phyloP scores from a whole-genome alignment of 2,888 invertebrate genomes.

The Eurytoma adleriae region DNA sequence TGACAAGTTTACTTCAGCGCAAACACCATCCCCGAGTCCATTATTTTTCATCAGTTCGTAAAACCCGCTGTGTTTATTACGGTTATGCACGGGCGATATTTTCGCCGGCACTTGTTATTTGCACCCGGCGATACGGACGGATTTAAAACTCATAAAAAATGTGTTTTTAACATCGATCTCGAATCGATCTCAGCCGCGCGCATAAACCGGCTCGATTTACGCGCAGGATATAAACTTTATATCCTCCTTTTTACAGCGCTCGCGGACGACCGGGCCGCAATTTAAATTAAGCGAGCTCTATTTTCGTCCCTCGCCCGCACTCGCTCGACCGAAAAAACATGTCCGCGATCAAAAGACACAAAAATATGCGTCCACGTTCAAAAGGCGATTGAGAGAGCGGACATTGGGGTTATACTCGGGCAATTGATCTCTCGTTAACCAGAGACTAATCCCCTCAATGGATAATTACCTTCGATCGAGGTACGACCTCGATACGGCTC shows the following conservation, averaged over 20 bases:
- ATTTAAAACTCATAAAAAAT: slow-evolving; percentile 23
- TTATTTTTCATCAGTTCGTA: slow-evolving; percentile 25
- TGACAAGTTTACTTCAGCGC: too few relatives aligned
- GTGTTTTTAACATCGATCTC: background rate
- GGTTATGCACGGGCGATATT: background rate
- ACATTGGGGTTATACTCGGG: background rate
- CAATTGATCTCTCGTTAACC: slow-evolving; percentile 48
- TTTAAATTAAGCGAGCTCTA: too few relatives aligned
- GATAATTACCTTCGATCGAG: slow-evolving; percentile 52
- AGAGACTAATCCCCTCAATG: slow-evolving; percentile 41
- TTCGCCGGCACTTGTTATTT: slow-evolving; percentile 16
- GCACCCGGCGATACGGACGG: slow-evolving; percentile 17
- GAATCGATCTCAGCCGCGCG: background rate
- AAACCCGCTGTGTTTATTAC: slow-evolving; percentile 2
- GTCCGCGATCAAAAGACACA: too few relatives aligned
- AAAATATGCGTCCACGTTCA: too few relatives aligned
- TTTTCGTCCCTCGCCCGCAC: too few relatives aligned
- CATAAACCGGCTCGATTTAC: slow-evolving; percentile 22
- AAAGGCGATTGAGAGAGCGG: too few relatives aligned
- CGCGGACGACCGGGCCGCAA: too few relatives aligned
- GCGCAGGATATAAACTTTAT: background rate
- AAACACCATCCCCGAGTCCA: background rate
- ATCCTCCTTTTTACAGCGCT: too few relatives aligned
- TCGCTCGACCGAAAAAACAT: too few relatives aligned
- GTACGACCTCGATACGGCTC: slow-evolving; percentile 45